Conservation (phyloP, 2,888 invertebrate species). For the Lacanobia oleracea region DNA sequence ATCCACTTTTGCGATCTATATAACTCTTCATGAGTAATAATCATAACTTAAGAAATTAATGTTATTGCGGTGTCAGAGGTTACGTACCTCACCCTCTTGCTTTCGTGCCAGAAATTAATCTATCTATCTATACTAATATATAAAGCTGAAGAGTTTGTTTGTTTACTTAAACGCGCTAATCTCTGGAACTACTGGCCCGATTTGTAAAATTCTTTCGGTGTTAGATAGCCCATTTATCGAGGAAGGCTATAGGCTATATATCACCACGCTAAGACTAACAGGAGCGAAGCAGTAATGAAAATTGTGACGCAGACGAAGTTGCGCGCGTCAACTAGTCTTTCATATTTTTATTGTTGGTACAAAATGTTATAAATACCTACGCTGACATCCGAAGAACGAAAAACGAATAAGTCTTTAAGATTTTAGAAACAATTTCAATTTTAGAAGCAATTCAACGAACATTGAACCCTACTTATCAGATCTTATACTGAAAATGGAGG, state of each 20-base stretch:
- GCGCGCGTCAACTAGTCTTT: conserved; percentile 29
- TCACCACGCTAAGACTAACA: too few species aligned
- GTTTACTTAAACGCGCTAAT: too few species aligned
- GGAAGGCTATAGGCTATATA: too few species aligned
- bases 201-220: too few species aligned
- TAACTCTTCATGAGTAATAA: background rate
- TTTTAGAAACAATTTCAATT: too few species aligned
- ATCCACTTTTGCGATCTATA: background rate
- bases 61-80: background rate
- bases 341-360: conserved; percentile 19
- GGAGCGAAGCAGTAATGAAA: too few species aligned
- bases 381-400: background rate
- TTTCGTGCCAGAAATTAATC: conserved; percentile 30
- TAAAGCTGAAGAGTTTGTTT: too few species aligned
- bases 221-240: too few species aligned
- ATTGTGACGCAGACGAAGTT: too few species aligned
- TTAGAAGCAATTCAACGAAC: background rate
- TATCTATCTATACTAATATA: too few species aligned
- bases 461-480: background rate
- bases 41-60: conserved; percentile 23
- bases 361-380: conserved; percentile 18
- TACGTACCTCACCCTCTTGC: conserved; percentile 7
- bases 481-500: background rate
- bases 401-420: too few species aligned
- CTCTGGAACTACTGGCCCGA: too few species aligned